Evolutionary conservation across 2,888 invertebrate species (phyloP).

Genomic region (Ophraella communa): DNA sequence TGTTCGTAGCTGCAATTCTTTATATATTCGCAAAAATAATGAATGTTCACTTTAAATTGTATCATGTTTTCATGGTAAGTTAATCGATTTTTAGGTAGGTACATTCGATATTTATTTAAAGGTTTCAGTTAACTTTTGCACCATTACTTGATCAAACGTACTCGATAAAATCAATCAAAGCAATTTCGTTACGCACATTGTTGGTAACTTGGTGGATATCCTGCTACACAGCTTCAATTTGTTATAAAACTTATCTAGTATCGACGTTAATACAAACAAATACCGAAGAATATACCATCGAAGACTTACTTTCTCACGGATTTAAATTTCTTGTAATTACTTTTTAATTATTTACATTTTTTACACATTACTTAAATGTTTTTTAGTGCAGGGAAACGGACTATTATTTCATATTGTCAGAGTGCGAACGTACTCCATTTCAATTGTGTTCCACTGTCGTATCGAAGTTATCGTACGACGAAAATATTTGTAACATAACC

Average conservation of each 20-base stretch:
- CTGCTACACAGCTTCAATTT: slow-evolving; percentile 27
- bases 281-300: neutral
- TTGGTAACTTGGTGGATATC: slow-evolving; percentile 39
- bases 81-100: too few species aligned
- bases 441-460: neutral
- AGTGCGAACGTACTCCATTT: neutral
- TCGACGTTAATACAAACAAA: neutral
- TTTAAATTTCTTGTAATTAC: slow-evolving; percentile 13
- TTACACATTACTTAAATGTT: too few species aligned
- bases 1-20: neutral
- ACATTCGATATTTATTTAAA: too few species aligned
- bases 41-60: too few species aligned
- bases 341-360: neutral
- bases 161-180: slow-evolving; percentile 1
- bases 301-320: neutral
- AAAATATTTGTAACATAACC: neutral
- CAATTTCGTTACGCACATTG: slow-evolving; percentile 17
- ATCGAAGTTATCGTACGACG: neutral
- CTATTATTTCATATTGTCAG: neutral
- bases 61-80: neutral
- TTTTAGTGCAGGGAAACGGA: neutral
- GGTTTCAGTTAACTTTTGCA: slow-evolving; percentile 17
- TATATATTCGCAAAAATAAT: neutral
- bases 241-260: slow-evolving; percentile 32
- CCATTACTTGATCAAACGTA: slow-evolving; percentile 17